Evolutionary conservation across 1,140 invertebrate species (phyloP), one percentile per base, ranked within the genome.

Genomic region (Aporrectodea caliginosa): DNA sequence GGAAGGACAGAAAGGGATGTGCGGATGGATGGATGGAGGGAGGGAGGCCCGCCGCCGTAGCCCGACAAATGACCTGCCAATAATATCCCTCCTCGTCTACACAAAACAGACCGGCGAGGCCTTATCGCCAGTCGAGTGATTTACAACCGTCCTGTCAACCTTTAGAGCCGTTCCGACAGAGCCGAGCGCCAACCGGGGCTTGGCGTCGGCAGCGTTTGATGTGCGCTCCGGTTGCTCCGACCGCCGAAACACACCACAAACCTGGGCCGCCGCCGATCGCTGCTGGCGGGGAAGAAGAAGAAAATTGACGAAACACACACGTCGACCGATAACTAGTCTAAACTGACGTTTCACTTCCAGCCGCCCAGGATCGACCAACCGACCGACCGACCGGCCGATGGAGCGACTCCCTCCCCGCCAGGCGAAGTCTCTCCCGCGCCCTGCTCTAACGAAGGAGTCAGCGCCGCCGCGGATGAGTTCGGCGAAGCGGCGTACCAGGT

Each of bases 171-270:
- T 58, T 58, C 43, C 43, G 43, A 58, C 43, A 22, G 43, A 6
- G 43, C 43, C 22, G 6, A 6, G 43, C 43, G 22, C 22, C 22
- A 6, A 58, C 43, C 43, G n/a, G n/a, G n/a, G n/a, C n/a, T n/a
- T n/a, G n/a, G n/a, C n/a, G n/a, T n/a, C n/a, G 43, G 43, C 43
- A 22, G 22, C 43, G 43, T 58, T 58, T 58, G 43, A 58, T 58
- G 43, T 58, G 6, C 43, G 43, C 43, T 58, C 43, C 43, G 43
- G 43, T 58, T 12, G 43, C 43, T 58, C 6, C 43, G 43, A 58
- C 43, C 43, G 43, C 43, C 43, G 43, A 58, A 58, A 58, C 43
- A 58, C n/a, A n/a, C n/a, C n/a, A n/a, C n/a, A n/a, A n/a, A n/a
- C n/a, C n/a, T n/a, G n/a, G n/a, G n/a, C n/a, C n/a, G 43, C 43